Evolutionary conservation across 2,113 vertebrate species (phyloP), one percentile per base, ranked within the genome.

Genomic region (Panthera leo): DNA sequence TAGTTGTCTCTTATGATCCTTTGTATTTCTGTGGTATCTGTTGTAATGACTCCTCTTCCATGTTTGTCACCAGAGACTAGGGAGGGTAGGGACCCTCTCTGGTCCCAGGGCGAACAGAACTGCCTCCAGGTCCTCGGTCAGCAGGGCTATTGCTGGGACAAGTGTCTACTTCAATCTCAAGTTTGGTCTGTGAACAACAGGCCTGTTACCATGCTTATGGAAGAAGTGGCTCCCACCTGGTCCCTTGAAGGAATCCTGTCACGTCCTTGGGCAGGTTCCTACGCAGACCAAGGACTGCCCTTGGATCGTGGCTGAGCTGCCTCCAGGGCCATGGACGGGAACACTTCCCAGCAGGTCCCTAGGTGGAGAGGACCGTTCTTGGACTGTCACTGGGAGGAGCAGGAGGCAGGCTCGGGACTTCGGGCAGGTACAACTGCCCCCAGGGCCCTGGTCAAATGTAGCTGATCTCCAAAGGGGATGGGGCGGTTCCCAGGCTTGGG

Each of bases 181-280:
- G 7, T 21, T 5, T 31, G 48, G 48, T 78, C 80, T 10, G 19
- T 36, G n/a, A 7, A 29, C 2, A 14, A 14, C 12, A 27, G 23
- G 34, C 36, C 13, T 39, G 16, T 36, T 29, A 19, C 71, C 31
- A 27, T 0, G 5, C n/a, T 0, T 4, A 2, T 23, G 39, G 5
- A 34, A 1, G 2, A 27, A 45, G 48, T 80, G 48, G 36, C 36
- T n/a, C 36, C 71, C 23, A 31, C 14, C 67, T 2, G 1, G 14
- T 68, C n/a, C 73, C 15, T 19, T 34, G 55, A 36, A 58, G 36
- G 23, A 14, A 48, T 58, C 48, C 10, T 12, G 31, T 15, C 27
- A 3, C 3, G 23, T 29, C 42, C 65, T 12, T 19, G 58, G 25
- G 42, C 42, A 48, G 7, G 16, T 55, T n/a, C 25, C 48, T 36